These are phyloP conservation scores for Rhaphigaster nebulosa DNA, from an alignment of 2,888 invertebrate genomes.

Conservation along the genomic window DNA sequence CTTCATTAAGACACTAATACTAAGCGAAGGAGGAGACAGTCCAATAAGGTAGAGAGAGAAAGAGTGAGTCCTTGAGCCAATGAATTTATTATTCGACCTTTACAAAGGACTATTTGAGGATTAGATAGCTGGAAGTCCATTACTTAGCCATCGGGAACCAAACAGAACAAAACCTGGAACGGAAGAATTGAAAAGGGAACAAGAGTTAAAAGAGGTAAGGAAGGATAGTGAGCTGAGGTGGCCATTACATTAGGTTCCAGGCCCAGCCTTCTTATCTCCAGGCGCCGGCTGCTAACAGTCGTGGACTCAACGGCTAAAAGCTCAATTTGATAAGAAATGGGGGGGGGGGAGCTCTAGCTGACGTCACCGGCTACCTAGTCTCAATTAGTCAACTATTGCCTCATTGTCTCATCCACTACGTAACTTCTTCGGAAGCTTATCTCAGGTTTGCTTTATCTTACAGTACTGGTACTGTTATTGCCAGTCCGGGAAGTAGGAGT, in stretches of 20 bases:
- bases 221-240: background rate
- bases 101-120: constrained; percentile 39
- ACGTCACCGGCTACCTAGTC: constrained; percentile 38
- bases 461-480: too few relatives aligned
- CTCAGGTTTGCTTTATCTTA: too few relatives aligned
- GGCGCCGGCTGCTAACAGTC: constrained; percentile 30
- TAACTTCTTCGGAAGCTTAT: background rate
- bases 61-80: background rate
- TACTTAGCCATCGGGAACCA: background rate
- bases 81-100: constrained; percentile 46
- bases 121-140: constrained; percentile 20
- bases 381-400: constrained; percentile 42
- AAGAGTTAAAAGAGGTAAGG: constrained; percentile 14
- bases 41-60: background rate
- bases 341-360: background rate
- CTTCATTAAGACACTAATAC: background rate
- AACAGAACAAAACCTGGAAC: background rate
- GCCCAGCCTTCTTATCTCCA: background rate
- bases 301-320: background rate
- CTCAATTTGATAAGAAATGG: constrained; percentile 32
- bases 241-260: background rate
- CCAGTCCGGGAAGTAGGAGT: too few relatives aligned
- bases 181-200: constrained; percentile 21
- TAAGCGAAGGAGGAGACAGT: background rate
- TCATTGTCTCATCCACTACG: constrained; percentile 51